These are phyloP conservation scores for Odontomachus brunneus DNA, from an alignment of 1,140 invertebrate genomes.

Conservation along the genomic window DNA sequence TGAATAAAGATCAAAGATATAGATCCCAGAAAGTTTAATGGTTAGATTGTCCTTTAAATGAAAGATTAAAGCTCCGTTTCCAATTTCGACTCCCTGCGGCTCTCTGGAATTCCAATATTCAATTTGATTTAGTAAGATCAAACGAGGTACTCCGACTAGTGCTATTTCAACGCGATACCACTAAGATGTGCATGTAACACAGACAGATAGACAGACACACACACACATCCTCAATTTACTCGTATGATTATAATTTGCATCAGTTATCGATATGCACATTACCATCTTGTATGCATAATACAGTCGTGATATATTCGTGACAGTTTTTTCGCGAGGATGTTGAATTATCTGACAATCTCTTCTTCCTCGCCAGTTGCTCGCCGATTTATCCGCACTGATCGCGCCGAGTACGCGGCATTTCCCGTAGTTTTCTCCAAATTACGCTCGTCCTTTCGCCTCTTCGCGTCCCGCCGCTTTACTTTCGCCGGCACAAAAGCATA, in stretches of 20 bases:
- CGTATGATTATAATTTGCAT: neutral
- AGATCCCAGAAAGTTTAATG: constrained; percentile 62
- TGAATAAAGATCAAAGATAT: constrained; percentile 69
- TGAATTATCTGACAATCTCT: neutral
- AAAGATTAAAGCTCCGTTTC: constrained; percentile 64
- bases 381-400: neutral
- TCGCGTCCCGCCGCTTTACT: too few species aligned
- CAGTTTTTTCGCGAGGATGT: neutral
- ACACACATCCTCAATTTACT: neutral
- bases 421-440: neutral
- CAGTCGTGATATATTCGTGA: too few species aligned
- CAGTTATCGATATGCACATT: too few species aligned
- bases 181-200: neutral
- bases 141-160: neutral
- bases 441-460: neutral
- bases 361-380: neutral
- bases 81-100: constrained; percentile 16
- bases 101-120: constrained; percentile 31
- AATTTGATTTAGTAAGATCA: constrained; percentile 43
- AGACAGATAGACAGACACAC: neutral
- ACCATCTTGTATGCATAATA: too few species aligned
- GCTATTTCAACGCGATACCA: neutral
- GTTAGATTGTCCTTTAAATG: constrained; percentile 60
- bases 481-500: neutral
- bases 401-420: neutral